Evolutionary conservation across 92 coral and sea anemone genomes (phyloP).

Genomic region (Epizoanthus ramosus): DNA sequence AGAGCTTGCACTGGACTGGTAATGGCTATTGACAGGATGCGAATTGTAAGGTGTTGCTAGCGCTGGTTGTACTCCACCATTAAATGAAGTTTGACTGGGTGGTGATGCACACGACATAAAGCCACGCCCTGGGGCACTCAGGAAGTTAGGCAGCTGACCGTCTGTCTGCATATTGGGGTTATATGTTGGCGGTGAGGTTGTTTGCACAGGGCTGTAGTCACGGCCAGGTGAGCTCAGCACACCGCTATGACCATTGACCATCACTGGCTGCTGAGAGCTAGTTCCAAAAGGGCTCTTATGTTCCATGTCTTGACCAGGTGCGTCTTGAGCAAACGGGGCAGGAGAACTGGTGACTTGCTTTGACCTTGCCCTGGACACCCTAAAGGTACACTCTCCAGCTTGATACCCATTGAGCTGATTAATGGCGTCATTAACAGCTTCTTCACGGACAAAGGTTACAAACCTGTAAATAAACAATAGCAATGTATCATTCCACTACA

Average conservation of each 20-base stretch:
- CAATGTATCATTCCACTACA: too few relatives aligned
- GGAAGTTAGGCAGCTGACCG: conserved; percentile 2
- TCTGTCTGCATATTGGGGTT: background rate
- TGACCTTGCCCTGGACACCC: conserved; percentile 65
- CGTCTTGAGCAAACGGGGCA: background rate
- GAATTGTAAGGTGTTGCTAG: too few relatives aligned
- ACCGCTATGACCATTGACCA: conserved; percentile 5
- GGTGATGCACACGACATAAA: background rate
- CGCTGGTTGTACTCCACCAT: too few relatives aligned
- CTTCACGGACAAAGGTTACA: conserved; percentile 70
- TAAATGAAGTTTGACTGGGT: background rate
- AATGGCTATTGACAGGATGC: too few relatives aligned
- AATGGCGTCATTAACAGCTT: conserved; percentile 74
- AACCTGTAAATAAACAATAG: conserved; percentile 52
- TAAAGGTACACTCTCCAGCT: conserved; percentile 59
- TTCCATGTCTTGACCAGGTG: background rate
- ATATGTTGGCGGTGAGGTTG: background rate
- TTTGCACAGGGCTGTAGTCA: background rate
- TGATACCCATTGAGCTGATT: conserved; percentile 58
- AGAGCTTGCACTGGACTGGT: too few relatives aligned
- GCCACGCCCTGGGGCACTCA: conserved; percentile 21
- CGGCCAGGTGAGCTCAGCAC: background rate
- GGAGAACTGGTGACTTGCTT: background rate
- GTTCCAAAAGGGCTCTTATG: background rate
- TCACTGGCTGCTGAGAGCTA: background rate